Conservation (phyloP, 2,797 vertebrate genomes). For the Carcharodon carcharias region DNA sequence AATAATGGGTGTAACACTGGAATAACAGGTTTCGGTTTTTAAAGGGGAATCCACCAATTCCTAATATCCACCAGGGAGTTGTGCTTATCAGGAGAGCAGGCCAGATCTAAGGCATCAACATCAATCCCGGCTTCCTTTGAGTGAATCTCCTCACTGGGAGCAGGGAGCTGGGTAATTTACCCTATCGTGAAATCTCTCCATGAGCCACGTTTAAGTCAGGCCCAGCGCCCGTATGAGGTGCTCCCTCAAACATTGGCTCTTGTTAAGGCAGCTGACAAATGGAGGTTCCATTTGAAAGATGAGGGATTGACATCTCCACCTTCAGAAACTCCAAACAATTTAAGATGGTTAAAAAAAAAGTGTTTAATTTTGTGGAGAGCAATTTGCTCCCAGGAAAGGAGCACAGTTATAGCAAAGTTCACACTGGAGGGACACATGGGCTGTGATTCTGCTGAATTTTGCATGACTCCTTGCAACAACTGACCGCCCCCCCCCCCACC, state of each 20-base stretch:
- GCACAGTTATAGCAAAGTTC: background rate
- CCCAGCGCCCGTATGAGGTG: background rate
- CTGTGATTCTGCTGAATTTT: background rate
- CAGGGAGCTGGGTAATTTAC: background rate
- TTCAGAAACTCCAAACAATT: background rate
- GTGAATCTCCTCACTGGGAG: background rate
- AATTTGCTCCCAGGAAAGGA: background rate
- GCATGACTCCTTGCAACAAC: background rate
- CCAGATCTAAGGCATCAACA: background rate
- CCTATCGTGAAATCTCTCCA: background rate
- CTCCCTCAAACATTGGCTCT: background rate
- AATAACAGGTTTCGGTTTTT: background rate
- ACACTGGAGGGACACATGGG: background rate
- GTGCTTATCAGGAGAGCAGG: background rate
- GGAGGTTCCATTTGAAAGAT: background rate
- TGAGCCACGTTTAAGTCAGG: background rate
- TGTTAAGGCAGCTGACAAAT: background rate
- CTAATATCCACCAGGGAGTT: background rate
- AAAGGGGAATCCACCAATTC: background rate
- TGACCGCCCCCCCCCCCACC: background rate
- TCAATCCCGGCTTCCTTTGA: background rate
- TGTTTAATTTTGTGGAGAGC: background rate
- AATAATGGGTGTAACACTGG: background rate
- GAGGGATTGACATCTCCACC: background rate
- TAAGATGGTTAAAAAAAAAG: background rate